Percentiles rank a stretch among this genome's conserved stretches.
These are phyloP conservation scores for Nasua narica DNA, from an alignment of 2,797 vertebrate genomes.

Conservation along the genomic window DNA sequence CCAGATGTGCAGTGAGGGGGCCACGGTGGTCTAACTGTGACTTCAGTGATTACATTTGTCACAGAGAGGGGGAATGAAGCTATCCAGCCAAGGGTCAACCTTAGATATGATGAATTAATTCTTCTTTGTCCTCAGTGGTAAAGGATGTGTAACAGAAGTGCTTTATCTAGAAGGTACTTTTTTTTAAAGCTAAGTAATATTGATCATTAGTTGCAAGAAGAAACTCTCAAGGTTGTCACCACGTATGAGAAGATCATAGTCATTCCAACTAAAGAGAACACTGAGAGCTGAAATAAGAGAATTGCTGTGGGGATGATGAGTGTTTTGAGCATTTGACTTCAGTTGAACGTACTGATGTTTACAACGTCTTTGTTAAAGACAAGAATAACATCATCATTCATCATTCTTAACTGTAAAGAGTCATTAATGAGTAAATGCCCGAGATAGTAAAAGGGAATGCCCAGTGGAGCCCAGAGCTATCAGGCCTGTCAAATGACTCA, in stretches of 20 bases:
- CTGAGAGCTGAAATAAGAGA: background rate
- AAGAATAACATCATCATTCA: slow-evolving; percentile 28
- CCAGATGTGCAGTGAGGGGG: background rate
- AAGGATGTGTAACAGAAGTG: slow-evolving; percentile 19
- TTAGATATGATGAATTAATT: background rate
- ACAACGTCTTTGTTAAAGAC: slow-evolving; percentile 29
- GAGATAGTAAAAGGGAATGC: background rate
- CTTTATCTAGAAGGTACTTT: background rate
- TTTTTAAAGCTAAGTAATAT: slow-evolving; percentile 31
- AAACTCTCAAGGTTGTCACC: slow-evolving; percentile 8
- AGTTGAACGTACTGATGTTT: slow-evolving; percentile 57
- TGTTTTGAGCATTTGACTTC: slow-evolving; percentile 28
- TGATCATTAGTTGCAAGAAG: slow-evolving; percentile 21
- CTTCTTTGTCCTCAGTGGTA: background rate
- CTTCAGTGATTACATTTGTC: background rate
- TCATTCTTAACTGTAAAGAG: background rate
- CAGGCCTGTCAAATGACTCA: background rate
- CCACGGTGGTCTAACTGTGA: background rate
- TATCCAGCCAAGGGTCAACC: background rate
- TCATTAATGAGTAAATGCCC: background rate
- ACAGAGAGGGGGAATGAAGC: background rate
- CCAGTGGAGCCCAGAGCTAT: background rate
- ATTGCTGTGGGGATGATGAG: background rate
- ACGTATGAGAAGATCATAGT: background rate
- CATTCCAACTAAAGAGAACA: slow-evolving; percentile 21